phyloP scores from a whole-genome alignment of 2,888 invertebrate species.

The Malacosoma neustria region DNA sequence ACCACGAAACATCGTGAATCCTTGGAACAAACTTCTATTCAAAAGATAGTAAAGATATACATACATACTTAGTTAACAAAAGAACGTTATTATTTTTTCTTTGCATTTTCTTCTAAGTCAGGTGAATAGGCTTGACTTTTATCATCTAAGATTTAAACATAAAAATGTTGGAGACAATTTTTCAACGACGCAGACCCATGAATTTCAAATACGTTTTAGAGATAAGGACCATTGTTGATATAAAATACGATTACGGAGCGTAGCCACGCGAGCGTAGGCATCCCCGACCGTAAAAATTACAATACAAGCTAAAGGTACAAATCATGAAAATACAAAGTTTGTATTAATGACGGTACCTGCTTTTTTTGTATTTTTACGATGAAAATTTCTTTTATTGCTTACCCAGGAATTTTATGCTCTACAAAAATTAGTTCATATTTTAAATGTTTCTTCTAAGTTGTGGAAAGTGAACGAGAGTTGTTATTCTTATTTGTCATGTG shows the following conservation, averaged over 20 bases:
- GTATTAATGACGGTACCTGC: slow-evolving; percentile 50
- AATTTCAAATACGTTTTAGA: slow-evolving; percentile 65
- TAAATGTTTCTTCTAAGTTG: slow-evolving; percentile 12
- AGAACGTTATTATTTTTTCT: slow-evolving; percentile 23
- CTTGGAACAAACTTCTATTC: slow-evolving; percentile 11
- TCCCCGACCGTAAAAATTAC: slow-evolving; percentile 60
- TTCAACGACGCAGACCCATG: slow-evolving; percentile 56
- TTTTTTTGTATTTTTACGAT: slow-evolving; percentile 40
- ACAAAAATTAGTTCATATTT: slow-evolving; percentile 29
- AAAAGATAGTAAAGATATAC: no score
- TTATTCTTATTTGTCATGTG: no score
- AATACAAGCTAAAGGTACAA: slow-evolving; percentile 57
- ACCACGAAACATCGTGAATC: slow-evolving; percentile 6
- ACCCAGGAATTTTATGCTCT: slow-evolving; percentile 28
- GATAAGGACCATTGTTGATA: slow-evolving; percentile 65
- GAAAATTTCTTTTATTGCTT: slow-evolving; percentile 37
- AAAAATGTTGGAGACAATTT: slow-evolving; percentile 57
- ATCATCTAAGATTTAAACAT: slow-evolving; percentile 50
- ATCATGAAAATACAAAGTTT: slow-evolving; percentile 60
- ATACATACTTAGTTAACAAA: slow-evolving; percentile 23
- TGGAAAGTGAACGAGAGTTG: no score
- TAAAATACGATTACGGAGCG: slow-evolving; percentile 66
- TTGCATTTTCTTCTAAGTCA: slow-evolving; percentile 27
- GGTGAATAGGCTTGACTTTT: slow-evolving; percentile 35
- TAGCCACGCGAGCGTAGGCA: slow-evolving; percentile 56